Percentiles rank a stretch among this genome's conserved stretches.
These are phyloP conservation scores for Lacerta viridis DNA, from an alignment of 2,797 vertebrate species.

Conservation along the genomic window DNA sequence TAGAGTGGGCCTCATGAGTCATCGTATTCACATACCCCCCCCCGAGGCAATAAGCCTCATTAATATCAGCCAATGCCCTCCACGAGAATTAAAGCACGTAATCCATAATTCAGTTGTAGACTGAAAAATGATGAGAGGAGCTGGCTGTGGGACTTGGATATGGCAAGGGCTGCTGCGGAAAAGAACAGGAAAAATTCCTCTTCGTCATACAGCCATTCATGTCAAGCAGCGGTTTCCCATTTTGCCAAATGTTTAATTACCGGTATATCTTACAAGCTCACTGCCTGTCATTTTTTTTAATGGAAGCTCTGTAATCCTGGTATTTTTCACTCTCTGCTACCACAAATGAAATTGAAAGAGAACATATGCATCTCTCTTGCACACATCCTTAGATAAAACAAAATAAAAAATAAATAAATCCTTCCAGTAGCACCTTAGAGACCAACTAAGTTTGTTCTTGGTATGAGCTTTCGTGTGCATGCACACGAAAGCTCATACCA, in stretches of 20 bases:
- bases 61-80: background rate
- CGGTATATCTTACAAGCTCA: background rate
- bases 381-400: too few species aligned
- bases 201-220: background rate
- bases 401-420: too few species aligned
- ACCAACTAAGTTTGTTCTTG: too few species aligned
- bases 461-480: too few species aligned
- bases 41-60: background rate
- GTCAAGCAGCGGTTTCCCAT: background rate
- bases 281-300: background rate
- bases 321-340: too few species aligned
- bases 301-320: too few species aligned
- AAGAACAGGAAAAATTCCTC: background rate
- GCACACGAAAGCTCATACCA: too few species aligned
- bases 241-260: too few species aligned
- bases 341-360: too few species aligned
- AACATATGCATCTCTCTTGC: too few species aligned
- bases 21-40: background rate
- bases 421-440: too few species aligned
- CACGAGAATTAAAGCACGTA: background rate
- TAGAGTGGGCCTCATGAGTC: background rate
- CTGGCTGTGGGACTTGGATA: background rate
- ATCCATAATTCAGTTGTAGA: background rate
- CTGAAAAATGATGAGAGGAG: background rate
- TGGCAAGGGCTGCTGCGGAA: background rate